phyloP scores from a whole-genome alignment of 2,888 invertebrate genomes.

The Fragum fragum region DNA sequence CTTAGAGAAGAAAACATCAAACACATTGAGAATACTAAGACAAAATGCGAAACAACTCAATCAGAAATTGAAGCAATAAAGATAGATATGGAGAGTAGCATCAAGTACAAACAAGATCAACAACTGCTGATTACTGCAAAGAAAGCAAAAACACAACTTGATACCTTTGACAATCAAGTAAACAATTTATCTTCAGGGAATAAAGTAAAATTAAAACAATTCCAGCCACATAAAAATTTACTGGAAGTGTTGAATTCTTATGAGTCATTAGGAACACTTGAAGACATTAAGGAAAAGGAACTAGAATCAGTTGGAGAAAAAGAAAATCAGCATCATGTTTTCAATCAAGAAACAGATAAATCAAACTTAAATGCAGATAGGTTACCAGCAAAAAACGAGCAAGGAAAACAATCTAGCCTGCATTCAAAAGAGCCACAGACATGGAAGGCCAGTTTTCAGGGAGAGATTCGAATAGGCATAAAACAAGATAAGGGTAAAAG shows the following conservation, averaged over 20 bases:
- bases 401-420: not conserved
- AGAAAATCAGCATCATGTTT: too few species aligned
- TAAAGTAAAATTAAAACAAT: not conserved
- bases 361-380: not conserved
- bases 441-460: not conserved
- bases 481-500: constrained; percentile 18
- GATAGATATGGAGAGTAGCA: constrained; percentile 8
- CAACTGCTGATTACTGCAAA: not conserved
- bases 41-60: not conserved
- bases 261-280: not conserved
- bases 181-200: not conserved
- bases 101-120: constrained; percentile 12
- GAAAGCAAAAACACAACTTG: not conserved
- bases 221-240: not conserved
- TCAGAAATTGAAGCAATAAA: not conserved
- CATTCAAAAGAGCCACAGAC: not conserved
- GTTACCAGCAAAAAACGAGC: not conserved
- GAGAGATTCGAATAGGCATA: not conserved
- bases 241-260: not conserved
- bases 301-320: not conserved
- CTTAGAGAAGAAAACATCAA: not conserved
- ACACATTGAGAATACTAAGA: not conserved
- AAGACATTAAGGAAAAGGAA: not conserved
- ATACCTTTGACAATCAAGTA: not conserved
- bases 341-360: not conserved